A percentile compares a stretch with the other conserved stretches of the same genome.
Conservation (phyloP, 1,140 invertebrate species). For the Diachasma alloeum region DNA sequence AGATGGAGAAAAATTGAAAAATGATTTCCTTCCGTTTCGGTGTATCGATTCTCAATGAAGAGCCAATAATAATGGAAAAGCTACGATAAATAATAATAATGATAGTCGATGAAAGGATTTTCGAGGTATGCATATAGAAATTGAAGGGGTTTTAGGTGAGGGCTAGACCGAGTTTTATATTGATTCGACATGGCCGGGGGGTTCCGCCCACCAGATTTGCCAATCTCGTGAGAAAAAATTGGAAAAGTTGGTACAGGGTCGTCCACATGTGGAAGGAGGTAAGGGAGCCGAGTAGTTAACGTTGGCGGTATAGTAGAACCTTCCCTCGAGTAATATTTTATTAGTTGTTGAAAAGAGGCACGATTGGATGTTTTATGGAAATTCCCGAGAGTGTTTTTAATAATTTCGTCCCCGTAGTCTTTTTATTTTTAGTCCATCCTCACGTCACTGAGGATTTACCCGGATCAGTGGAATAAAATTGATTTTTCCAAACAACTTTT, state of each 20-base stretch:
- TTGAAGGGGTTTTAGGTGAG: not conserved
- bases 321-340: not conserved
- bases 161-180: conserved; percentile 13
- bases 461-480: not conserved
- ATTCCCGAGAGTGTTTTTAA: not conserved
- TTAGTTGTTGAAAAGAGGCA: not conserved
- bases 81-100: too few relatives aligned
- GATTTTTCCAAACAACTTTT: too few relatives aligned
- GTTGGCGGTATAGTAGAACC: not conserved
- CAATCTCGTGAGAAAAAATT: conserved; percentile 13
- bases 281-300: too few relatives aligned
- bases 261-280: not conserved
- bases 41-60: not conserved
- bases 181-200: not conserved
- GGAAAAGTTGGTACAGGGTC: not conserved
- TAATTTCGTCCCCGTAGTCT: not conserved
- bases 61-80: not conserved
- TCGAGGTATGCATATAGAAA: not conserved
- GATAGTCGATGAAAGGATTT: too few relatives aligned
- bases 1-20: not conserved
- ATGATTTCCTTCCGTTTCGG: not conserved
- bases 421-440: not conserved
- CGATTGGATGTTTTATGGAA: not conserved
- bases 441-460: not conserved
- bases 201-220: conserved; percentile 18